Evolutionary conservation across 1,140 invertebrate genomes (phyloP).

Genomic region (Leptinotarsa lineolata): DNA sequence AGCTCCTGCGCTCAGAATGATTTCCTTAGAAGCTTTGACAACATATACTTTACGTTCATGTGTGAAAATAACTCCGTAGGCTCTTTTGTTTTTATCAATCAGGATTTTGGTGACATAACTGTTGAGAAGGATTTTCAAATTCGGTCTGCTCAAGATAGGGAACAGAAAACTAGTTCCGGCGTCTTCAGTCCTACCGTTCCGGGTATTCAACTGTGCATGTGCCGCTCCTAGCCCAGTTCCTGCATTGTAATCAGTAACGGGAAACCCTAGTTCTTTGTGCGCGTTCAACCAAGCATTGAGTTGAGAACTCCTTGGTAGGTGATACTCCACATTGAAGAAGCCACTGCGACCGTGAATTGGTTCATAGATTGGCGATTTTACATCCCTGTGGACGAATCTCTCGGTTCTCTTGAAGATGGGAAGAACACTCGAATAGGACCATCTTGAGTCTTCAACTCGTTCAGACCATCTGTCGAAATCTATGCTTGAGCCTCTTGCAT

Average conservation of each 20-base stretch:
- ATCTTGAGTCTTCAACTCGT: conserved; percentile 67
- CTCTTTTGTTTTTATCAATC: conserved; percentile 66
- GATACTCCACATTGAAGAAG: conserved; percentile 29
- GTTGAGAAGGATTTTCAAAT: conserved; percentile 59
- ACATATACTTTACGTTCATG: conserved; percentile 51
- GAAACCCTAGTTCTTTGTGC: conserved; percentile 11
- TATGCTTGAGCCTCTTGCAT: conserved; percentile 63
- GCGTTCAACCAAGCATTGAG: conserved; percentile 45
- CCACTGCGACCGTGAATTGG: conserved; percentile 28
- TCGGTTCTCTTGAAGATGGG: conserved; percentile 63
- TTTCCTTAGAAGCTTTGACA: conserved; percentile 60
- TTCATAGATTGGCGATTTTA: conserved; percentile 53
- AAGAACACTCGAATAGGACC: conserved; percentile 68
- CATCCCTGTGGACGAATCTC: conserved; percentile 36
- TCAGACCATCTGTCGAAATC: conserved; percentile 71
- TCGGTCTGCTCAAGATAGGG: conserved; percentile 60
- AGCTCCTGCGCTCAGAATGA: conserved; percentile 62
- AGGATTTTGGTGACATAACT: conserved; percentile 58
- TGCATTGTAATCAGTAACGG: conserved; percentile 37
- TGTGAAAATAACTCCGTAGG: conserved; percentile 63
- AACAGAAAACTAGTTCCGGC: conserved; percentile 63
- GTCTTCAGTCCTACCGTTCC: conserved; percentile 61
- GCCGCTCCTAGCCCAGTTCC: conserved; percentile 53
- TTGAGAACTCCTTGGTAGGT: conserved; percentile 13
- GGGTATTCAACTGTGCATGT: conserved; percentile 56